Percentiles rank a stretch among this genome's conserved stretches.
phyloP scores from a whole-genome alignment of 1,140 invertebrate species.

The Drosophila lowei region DNA sequence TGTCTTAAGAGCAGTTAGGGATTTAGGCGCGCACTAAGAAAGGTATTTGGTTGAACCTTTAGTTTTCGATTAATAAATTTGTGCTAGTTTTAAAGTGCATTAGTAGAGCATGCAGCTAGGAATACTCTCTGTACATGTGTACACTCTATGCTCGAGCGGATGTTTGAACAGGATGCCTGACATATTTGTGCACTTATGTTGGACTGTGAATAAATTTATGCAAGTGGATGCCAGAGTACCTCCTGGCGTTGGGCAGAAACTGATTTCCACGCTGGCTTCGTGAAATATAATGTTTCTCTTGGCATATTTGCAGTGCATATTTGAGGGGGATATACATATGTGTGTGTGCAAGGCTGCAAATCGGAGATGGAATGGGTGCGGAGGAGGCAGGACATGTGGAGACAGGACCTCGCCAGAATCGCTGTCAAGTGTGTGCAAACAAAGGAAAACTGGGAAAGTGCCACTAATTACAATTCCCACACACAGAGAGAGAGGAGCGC shows the following conservation, averaged over 20 bases:
- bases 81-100: too few species aligned
- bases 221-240: conserved; percentile 15
- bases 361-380: background rate
- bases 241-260: conserved; percentile 1
- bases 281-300: conserved; percentile 54
- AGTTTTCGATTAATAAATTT: too few species aligned
- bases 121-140: too few species aligned
- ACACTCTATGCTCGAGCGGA: background rate
- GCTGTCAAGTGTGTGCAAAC: conserved; percentile 73
- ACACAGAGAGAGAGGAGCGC: conserved; percentile 28
- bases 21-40: too few species aligned
- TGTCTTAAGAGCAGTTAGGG: too few species aligned
- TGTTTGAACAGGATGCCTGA: background rate
- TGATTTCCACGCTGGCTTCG: conserved; percentile 9
- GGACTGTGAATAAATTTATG: background rate
- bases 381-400: conserved; percentile 7
- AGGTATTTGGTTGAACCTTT: too few species aligned
- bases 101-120: too few species aligned
- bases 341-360: background rate
- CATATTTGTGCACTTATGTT: background rate
- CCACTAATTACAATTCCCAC: conserved; percentile 78
- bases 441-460: conserved; percentile 75
- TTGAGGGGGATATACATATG: conserved; percentile 21
- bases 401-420: conserved; percentile 44
- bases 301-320: conserved; percentile 67